Conservation (phyloP, 2,797 vertebrate genomes). For the Ctenopoma kingsleyae region DNA sequence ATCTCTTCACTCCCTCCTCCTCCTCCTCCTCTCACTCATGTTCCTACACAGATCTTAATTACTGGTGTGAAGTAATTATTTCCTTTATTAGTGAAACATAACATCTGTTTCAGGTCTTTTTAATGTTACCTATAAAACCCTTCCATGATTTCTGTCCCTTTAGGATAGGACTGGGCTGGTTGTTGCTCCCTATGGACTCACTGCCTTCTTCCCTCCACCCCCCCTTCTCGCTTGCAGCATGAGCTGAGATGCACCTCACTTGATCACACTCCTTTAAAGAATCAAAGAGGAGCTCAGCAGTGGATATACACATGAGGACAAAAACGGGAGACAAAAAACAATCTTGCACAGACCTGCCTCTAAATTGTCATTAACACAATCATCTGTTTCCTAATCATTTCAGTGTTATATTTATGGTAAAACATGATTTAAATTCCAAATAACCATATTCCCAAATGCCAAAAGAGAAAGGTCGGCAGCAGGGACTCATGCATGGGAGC, state of each 20-base stretch:
- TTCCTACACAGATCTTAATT: slow-evolving; percentile 85
- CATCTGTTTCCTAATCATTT: slow-evolving; percentile 7
- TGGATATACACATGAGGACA: slow-evolving; percentile 17
- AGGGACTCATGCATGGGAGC: slow-evolving; percentile 73
- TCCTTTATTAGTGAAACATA: slow-evolving; percentile 85
- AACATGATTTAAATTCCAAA: slow-evolving; percentile 48
- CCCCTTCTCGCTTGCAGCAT: slow-evolving; percentile 41
- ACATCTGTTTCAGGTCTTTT: slow-evolving; percentile 88
- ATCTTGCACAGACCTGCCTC: slow-evolving; percentile 8
- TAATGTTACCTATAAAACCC: slow-evolving; percentile 87
- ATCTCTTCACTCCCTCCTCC: slow-evolving; percentile 73
- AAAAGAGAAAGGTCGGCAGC: slow-evolving; percentile 43
- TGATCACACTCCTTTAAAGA: slow-evolving; percentile 58
- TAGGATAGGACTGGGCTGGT: slow-evolving; percentile 80
- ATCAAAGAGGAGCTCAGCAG: slow-evolving; percentile 44
- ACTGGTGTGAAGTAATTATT: slow-evolving; percentile 87
- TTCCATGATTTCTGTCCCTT: slow-evolving; percentile 85
- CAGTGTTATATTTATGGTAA: slow-evolving; percentile 50
- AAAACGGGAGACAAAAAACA: slow-evolving; percentile 18
- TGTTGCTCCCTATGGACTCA: slow-evolving; percentile 81
- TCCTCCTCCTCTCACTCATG: slow-evolving; percentile 60
- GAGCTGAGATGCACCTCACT: slow-evolving; percentile 52
- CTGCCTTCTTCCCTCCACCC: slow-evolving; percentile 51
- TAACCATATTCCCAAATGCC: slow-evolving; percentile 60
- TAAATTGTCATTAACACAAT: slow-evolving; percentile 9